Conservation (phyloP, 1,140 invertebrate genomes). For the Littorina saxatilis region DNA sequence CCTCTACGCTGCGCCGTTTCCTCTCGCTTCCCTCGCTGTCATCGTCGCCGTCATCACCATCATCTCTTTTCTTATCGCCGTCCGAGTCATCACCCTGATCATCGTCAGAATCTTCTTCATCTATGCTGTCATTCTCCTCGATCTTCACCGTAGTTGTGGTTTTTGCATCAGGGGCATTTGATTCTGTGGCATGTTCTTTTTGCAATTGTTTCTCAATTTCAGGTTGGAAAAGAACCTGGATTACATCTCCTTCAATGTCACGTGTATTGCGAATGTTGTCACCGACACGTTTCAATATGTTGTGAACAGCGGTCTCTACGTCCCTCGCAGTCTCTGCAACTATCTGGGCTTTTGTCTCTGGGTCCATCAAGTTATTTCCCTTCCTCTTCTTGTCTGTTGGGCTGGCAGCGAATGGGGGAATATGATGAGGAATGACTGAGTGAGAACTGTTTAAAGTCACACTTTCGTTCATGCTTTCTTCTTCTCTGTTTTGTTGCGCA, state of each 20-base stretch:
- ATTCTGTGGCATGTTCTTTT: no score
- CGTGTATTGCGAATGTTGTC: background rate
- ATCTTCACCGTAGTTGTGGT: no score
- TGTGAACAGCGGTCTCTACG: background rate
- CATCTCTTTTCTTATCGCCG: background rate
- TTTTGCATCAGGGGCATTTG: no score
- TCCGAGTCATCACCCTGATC: background rate
- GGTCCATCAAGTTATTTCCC: background rate
- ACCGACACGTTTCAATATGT: background rate
- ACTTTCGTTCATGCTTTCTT: background rate
- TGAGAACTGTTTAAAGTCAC: background rate
- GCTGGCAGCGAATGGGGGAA: background rate
- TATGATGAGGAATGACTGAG: background rate
- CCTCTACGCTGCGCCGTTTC: background rate
- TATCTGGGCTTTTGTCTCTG: conserved; percentile 2
- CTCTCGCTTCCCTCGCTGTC: background rate
- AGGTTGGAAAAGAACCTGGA: background rate
- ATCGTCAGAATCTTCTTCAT: background rate
- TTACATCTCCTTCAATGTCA: background rate
- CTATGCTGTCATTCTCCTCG: background rate
- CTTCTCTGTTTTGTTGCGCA: background rate
- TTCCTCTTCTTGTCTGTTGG: background rate
- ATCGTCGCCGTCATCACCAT: no score
- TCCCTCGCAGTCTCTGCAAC: background rate
- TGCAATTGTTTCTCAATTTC: background rate